phyloP scores from a whole-genome alignment of 2,113 vertebrate species.

The Conger conger region DNA sequence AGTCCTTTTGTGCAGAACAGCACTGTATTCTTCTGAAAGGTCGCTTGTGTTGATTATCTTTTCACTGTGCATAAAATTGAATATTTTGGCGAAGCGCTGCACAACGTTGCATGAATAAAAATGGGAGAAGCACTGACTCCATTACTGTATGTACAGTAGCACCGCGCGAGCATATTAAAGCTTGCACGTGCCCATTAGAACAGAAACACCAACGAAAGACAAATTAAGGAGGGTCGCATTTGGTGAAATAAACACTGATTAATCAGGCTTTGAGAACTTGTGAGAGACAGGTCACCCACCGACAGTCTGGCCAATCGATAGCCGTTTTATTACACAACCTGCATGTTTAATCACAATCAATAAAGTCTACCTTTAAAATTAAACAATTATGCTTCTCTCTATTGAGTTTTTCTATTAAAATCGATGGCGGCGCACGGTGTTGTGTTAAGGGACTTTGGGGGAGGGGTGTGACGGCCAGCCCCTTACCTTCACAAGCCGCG shows the following conservation, averaged over 20 bases:
- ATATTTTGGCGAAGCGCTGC: neutral
- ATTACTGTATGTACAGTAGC: too few species aligned
- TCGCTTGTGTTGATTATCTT: neutral
- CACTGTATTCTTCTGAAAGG: neutral
- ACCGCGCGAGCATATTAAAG: neutral
- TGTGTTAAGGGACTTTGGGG: slow-evolving; percentile 16
- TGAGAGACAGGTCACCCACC: slow-evolving; percentile 45
- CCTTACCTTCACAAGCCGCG: neutral
- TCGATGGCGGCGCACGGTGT: slow-evolving; percentile 49
- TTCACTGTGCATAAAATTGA: neutral
- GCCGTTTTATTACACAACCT: slow-evolving; percentile 62
- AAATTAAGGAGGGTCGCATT: slow-evolving; percentile 14
- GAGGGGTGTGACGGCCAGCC: neutral
- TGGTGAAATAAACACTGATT: slow-evolving; percentile 52
- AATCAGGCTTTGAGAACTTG: slow-evolving; percentile 53
- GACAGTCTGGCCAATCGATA: slow-evolving; percentile 51
- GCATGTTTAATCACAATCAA: slow-evolving; percentile 73
- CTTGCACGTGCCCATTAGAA: neutral
- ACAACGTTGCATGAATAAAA: neutral
- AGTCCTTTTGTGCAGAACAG: neutral
- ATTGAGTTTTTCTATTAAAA: slow-evolving; percentile 62
- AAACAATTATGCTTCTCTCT: slow-evolving; percentile 74
- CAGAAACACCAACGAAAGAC: neutral
- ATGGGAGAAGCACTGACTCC: too few species aligned
- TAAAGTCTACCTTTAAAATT: slow-evolving; percentile 72